Conservation (phyloP, 92 coral and sea anemone species). For the Blastomussa wellsi region DNA sequence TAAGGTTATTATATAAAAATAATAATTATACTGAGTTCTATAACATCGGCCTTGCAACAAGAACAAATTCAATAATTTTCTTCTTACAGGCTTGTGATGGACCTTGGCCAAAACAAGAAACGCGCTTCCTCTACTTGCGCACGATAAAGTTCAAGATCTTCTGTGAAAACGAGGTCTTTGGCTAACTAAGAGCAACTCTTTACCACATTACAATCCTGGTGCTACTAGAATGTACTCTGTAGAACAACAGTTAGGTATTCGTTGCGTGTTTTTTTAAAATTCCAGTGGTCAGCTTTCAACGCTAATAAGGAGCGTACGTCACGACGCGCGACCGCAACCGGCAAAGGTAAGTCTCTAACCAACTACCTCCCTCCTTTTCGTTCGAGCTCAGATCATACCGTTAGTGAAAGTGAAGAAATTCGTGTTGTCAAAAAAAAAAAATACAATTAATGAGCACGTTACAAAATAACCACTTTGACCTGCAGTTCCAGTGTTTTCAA, state of each 20-base stretch:
- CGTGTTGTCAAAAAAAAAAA: neutral
- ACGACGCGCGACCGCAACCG: too few relatives aligned
- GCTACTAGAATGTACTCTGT: neutral
- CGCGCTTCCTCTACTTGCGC: neutral
- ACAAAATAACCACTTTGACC: conserved; percentile 3
- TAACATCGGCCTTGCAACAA: neutral
- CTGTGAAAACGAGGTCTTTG: neutral
- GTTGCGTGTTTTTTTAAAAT: neutral
- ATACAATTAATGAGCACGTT: neutral
- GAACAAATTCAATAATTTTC: neutral
- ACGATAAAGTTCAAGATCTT: neutral
- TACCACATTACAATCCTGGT: neutral
- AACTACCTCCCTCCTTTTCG: neutral
- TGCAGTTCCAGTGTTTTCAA: neutral
- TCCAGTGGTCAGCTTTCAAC: conserved; percentile 40
- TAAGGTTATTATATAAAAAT: neutral
- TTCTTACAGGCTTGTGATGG: neutral
- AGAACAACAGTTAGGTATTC: neutral
- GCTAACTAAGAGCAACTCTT: neutral
- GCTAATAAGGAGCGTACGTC: neutral
- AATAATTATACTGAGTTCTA: neutral
- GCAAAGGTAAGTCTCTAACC: too few relatives aligned
- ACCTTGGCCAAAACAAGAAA: neutral
- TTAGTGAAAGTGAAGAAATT: neutral
- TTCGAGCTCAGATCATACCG: neutral